Evolutionary conservation across 2,888 invertebrate genomes (phyloP), one percentile per base, ranked within the genome.

Genomic region (Ligdia adustata): DNA sequence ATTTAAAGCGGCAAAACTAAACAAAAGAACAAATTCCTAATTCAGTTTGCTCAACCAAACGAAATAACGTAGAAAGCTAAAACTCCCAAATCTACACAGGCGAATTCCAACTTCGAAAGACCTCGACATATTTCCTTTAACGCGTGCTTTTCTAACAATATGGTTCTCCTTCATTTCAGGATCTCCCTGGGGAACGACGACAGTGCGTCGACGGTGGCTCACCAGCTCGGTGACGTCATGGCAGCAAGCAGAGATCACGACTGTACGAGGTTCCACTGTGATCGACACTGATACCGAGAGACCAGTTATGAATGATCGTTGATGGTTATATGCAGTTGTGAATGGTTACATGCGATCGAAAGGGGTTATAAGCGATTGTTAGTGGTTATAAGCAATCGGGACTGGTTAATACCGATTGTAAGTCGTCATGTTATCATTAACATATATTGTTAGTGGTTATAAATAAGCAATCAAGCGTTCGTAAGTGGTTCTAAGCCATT

Each of bases 171-270:
- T 9, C 22, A n/a, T 91, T 91, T 31, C 91, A 95, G 95, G 79
- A 92, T 94, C 53, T 80, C 93, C 91, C 84, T 92, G 88, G 67
- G 92, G 77, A 66, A 90, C 91, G 63, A 91, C 87, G 59, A 81
- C 70, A 64, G 91, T 85, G 91, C 92, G 11, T 79, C 86, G 4
- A 87, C 91, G 18, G 93, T 95, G 55, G 92, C 93, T 6, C 89
- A 91, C 62, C 94, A 95, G 73, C 91, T 95, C 48, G 92, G 93
- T 33, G 94, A 95, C 79, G 95, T 95, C 38, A 94, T 94, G 93
- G 91, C 92, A 6, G 94, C 95, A 49, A 93, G 94, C 60, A 91
- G 93, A 59, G 91, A 90, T 71, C 92, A 93, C 82, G 93, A 94
- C 79, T 95, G 95, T 79, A 86, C 91, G 29, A 84, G 91, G 63